Evolutionary conservation across 2,113 vertebrate genomes (phyloP).

Genomic region (Chauna torquata): DNA sequence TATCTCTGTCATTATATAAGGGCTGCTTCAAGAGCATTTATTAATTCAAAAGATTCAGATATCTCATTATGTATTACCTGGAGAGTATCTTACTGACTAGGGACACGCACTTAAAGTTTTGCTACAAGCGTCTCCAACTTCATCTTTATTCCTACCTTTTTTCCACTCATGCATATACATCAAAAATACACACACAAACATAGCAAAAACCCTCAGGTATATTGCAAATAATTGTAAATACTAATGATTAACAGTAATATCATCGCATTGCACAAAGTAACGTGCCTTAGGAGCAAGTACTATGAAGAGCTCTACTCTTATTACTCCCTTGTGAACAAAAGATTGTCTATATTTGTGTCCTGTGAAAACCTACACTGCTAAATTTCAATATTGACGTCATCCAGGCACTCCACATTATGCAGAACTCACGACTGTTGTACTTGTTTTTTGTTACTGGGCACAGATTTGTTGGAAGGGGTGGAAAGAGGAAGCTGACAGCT

Average conservation of each 20-base stretch:
- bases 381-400: background rate
- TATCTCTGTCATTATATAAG: background rate
- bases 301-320: accelerated
- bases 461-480: background rate
- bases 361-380: background rate
- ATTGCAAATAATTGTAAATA: background rate
- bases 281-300: background rate
- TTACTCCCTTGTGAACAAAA: background rate
- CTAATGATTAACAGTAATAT: background rate
- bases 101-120: background rate
- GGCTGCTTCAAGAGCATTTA: constrained; percentile 22
- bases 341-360: background rate
- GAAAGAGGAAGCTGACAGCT: background rate
- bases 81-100: background rate
- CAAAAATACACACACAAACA: background rate
- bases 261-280: background rate
- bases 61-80: constrained; percentile 1
- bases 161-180: accelerated
- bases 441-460: background rate
- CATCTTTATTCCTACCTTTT: background rate
- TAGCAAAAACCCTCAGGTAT: background rate
- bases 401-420: too few species aligned
- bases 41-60: constrained; percentile 47
- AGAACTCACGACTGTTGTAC: accelerated
- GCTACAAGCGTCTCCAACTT: background rate